Conservation (phyloP, 2,888 invertebrate species). For the Noctua janthina region DNA sequence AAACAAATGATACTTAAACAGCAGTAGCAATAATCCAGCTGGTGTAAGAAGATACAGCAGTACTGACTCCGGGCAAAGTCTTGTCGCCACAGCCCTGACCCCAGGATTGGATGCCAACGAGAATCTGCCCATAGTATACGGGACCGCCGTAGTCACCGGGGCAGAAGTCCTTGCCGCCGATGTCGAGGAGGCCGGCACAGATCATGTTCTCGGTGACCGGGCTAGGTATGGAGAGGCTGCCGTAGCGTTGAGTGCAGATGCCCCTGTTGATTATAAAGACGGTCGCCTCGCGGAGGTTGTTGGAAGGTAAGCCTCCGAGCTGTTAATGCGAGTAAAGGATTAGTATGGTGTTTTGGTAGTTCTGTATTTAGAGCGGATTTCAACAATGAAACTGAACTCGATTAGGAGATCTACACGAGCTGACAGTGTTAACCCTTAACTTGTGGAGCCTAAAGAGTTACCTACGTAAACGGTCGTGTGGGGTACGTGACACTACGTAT, state of each 20-base stretch:
- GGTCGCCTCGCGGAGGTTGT: constrained; percentile 19
- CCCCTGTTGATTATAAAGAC: constrained; percentile 34
- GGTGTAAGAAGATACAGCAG: constrained; percentile 77
- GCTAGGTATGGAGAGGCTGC: constrained; percentile 26
- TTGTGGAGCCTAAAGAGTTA: not conserved
- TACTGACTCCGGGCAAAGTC: constrained; percentile 84
- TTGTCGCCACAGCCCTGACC: constrained; percentile 83
- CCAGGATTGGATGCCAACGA: constrained; percentile 86
- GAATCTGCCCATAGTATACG: constrained; percentile 77
- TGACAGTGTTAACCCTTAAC: not conserved
- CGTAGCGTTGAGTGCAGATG: constrained; percentile 40
- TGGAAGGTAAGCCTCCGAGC: constrained; percentile 47
- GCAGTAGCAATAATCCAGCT: constrained; percentile 73
- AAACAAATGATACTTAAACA: constrained; percentile 32
- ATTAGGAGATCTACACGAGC: too few relatives aligned
- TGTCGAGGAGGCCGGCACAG: constrained; percentile 75
- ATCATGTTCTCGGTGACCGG: constrained; percentile 78
- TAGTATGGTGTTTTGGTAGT: not conserved
- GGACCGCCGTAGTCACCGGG: constrained; percentile 88
- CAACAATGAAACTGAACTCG: not conserved
- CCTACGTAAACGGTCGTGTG: too few relatives aligned
- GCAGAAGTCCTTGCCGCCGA: constrained; percentile 76
- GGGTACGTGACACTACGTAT: too few relatives aligned
- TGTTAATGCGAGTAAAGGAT: constrained; percentile 4
- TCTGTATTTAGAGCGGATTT: not conserved